Conservation (phyloP, 1,140 invertebrate genomes). For the Pogonomyrmex californicus region DNA sequence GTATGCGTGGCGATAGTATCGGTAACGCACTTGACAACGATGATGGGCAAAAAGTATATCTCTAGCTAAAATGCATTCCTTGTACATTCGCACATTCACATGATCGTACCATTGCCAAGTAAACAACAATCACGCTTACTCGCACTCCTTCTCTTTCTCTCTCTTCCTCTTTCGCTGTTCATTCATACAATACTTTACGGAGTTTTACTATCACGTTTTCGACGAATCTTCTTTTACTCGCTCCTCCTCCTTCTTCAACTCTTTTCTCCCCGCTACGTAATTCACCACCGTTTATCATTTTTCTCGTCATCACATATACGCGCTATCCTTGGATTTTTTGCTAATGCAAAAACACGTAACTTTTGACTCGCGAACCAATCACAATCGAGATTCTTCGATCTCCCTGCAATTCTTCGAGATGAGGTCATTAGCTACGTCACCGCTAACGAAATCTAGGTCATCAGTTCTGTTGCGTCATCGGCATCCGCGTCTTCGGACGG, state of each 20-base stretch:
- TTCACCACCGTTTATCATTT: conserved; percentile 45
- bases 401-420: conserved; percentile 66
- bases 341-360: conserved; percentile 39
- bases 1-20: conserved; percentile 42
- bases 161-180: conserved; percentile 3
- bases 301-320: conserved; percentile 43
- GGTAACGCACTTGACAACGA: conserved; percentile 68
- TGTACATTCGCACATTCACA: conserved; percentile 64
- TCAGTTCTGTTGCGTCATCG: conserved; percentile 84
- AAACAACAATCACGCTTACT: conserved; percentile 66
- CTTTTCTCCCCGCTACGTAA: conserved; percentile 19
- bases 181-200: conserved; percentile 53
- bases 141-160: conserved; percentile 12
- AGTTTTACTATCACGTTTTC: conserved; percentile 74
- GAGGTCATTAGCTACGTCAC: conserved; percentile 59
- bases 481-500: conserved; percentile 82
- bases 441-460: conserved; percentile 80
- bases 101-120: conserved; percentile 41
- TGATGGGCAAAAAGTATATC: conserved; percentile 64
- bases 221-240: conserved; percentile 60
- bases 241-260: conserved; percentile 20
- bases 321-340: conserved; percentile 19
- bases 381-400: conserved; percentile 69
- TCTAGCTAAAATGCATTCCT: conserved; percentile 59
- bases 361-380: conserved; percentile 51